Base-by-base conservation (phyloP, 2,113 vertebrate species). In the Oostethus manadensis region DNA sequence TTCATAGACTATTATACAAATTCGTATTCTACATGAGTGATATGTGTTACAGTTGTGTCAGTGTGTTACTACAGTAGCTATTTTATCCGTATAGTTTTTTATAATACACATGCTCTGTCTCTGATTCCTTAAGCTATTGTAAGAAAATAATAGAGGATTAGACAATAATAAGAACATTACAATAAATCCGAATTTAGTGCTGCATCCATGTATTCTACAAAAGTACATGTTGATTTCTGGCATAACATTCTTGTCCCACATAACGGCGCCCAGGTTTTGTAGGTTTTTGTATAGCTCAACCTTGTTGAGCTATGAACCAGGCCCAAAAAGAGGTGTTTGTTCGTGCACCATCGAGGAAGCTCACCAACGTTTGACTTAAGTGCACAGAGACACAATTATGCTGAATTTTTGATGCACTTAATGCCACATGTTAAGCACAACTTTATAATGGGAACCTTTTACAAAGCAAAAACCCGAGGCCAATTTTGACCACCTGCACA, bases 341-440 rank as follows among this genome's bases (percentile, higher is more conserved):
- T 63, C 54, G 33, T 55, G 7, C 29, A 33, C 29, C 54, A 55
- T 64, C 43, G 11, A 64, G 62, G 59, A 70, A 73, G 78, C 73
- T 75, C 56, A 29, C 14, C 48, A 53, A 68, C 70, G 38, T 70
- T 70, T 84, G 72, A 57, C 71, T 66, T 58, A 62, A 83, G 74
- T 77, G 78, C 71, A 44, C 20, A 1, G 56, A 74, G 73, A 78
- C 60, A 54, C 58, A 78, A 78, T 72, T 71, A 81, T 66, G 70
- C 62, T 66, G 70, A 60, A 74, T 84, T 83, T 83, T 74, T 66
- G 62, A 80, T 70, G 78, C 78, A 83, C 81, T 87, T 77, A 77
- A 80, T 73, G 67, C 73, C 76, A 82, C 33, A 64, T 69, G 76
- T 71, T 87, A 82, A 84, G 80, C 82, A 77, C 71, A 55, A 62